These are phyloP conservation scores for Tautogolabrus adspersus DNA, from an alignment of 2,113 vertebrate genomes.

Conservation along the genomic window DNA sequence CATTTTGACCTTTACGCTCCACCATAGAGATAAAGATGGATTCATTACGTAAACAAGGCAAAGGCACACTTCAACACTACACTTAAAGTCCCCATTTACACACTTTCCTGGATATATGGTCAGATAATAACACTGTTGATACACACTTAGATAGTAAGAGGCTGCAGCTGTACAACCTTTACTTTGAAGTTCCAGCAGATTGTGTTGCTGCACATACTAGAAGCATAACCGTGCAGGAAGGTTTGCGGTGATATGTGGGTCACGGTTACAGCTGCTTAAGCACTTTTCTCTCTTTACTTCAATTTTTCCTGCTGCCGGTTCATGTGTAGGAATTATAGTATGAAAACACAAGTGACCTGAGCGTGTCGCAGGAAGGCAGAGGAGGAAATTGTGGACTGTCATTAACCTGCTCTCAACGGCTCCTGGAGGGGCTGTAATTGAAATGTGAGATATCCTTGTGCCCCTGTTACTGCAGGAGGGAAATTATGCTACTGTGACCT, in stretches of 20 bases:
- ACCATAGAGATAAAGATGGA: not conserved
- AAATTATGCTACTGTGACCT: conserved; percentile 21
- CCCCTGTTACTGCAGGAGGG: conserved; percentile 17
- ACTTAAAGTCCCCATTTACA: no score
- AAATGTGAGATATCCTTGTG: conserved; percentile 40
- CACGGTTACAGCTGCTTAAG: conserved; percentile 52
- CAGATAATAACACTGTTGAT: no score
- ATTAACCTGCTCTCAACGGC: conserved; percentile 36
- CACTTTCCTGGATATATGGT: no score
- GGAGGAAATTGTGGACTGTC: conserved; percentile 39
- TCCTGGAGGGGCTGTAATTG: conserved; percentile 54
- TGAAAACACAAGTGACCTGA: conserved; percentile 53
- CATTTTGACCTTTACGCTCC: no score
- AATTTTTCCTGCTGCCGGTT: conserved; percentile 5
- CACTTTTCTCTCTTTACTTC: conserved; percentile 38
- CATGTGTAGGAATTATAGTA: conserved; percentile 28
- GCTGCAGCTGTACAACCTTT: no score
- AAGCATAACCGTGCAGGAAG: conserved; percentile 21
- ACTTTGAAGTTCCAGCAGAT: conserved; percentile 3
- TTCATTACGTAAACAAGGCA: no score
- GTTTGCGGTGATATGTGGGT: conserved; percentile 34
- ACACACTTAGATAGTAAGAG: no score
- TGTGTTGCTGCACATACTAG: conserved; percentile 6
- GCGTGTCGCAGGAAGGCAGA: conserved; percentile 43
- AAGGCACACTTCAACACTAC: no score